These are phyloP conservation scores for Merodon equestris DNA, from an alignment of 2,888 invertebrate species.

Conservation along the genomic window DNA sequence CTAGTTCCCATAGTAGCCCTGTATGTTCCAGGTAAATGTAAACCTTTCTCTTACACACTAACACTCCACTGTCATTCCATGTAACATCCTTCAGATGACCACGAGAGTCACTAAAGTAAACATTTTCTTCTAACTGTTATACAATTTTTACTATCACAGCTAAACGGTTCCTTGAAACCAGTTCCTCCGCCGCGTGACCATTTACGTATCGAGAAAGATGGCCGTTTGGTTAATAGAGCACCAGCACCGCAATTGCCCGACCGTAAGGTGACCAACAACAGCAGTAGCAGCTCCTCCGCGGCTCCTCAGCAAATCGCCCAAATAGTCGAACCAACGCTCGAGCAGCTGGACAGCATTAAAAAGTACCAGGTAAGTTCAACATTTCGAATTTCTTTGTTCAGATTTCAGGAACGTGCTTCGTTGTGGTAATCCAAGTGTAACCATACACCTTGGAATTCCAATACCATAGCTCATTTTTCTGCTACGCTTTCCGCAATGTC, in stretches of 20 bases:
- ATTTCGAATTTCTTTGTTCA: not conserved
- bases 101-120: not conserved
- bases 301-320: slow-evolving; percentile 78
- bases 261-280: slow-evolving; percentile 79
- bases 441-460: slow-evolving; percentile 13
- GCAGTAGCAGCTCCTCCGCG: slow-evolving; percentile 72
- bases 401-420: slow-evolving; percentile 7
- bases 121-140: not conserved
- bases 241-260: slow-evolving; percentile 85
- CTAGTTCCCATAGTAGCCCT: no score
- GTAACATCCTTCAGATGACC: not conserved
- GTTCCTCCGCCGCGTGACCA: slow-evolving; percentile 83
- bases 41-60: not conserved
- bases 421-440: slow-evolving; percentile 33
- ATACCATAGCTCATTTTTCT: no score
- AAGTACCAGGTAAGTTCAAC: slow-evolving; percentile 89
- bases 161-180: slow-evolving; percentile 78
- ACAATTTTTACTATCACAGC: slow-evolving; percentile 68
- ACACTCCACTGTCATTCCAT: not conserved
- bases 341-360: slow-evolving; percentile 94
- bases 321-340: slow-evolving; percentile 85
- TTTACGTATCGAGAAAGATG: slow-evolving; percentile 82
- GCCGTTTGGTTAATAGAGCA: slow-evolving; percentile 83
- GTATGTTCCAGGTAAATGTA: not conserved
- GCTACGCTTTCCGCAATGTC: slow-evolving; percentile 16